Evolutionary conservation across 2,797 vertebrate genomes (phyloP), one percentile per base, ranked within the genome.

Genomic region (Nyctibius grandis): DNA sequence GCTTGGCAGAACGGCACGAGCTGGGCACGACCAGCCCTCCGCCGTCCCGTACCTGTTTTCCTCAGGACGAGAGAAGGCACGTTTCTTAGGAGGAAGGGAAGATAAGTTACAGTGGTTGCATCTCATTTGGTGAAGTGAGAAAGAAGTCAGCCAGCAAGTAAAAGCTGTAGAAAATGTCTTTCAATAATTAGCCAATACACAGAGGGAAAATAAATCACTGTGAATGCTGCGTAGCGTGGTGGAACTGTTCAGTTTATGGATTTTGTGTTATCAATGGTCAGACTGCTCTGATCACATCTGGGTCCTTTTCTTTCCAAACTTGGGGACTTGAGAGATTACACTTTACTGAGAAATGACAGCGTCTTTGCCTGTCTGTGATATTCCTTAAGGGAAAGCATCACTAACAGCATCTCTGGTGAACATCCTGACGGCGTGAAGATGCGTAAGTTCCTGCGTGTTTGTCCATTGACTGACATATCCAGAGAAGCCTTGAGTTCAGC

Each of bases 201-300:
- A 40, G 65, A 47, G 48, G 54, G 67, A 26, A 33, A 56, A 9
- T 72, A 73, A 93, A 92, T 79, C 29, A 84, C 61, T 22, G 16
- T 38, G 85, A 77, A 69, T 33, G 82, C 85, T 89, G 91, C 57
- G 38, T 85, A 91, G 81, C 56, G 2, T 68, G 89, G 94, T 84
- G 59, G 61, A 93, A 80, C 77, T 40, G 45, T 42, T 88, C 77
- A 23, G 50, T 74, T 83, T 76, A 40, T 77, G 77, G 85, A 73
- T 88, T 70, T 57, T 78, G 93, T 84, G 86, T 70, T 70, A 83
- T 72, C 89, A 12, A 25, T 63, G 74, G 75, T 68, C 80, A 47
- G 77, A 61, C 84, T 57, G 3, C 93, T 65, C 77, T 63, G 70
- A 65, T 88, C 34, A 3, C 23, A 5, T 33, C 29, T 67, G 48